phyloP scores from a whole-genome alignment of 2,113 vertebrate species.

The Monarcha castaneiventris region DNA sequence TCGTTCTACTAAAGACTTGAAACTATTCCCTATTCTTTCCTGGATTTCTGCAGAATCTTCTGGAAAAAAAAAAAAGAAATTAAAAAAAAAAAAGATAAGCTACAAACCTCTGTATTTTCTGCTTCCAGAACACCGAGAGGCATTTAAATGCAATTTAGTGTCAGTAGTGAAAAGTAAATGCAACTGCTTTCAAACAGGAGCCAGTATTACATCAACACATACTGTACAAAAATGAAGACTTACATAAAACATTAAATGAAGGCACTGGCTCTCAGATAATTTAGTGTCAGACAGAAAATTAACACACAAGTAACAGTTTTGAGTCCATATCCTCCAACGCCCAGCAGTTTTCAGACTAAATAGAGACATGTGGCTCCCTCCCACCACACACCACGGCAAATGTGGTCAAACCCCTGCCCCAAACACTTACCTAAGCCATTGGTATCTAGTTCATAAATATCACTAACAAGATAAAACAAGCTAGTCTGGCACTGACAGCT shows the following conservation, averaged over 20 bases:
- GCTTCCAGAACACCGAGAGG: not conserved
- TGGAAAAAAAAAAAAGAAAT: slow-evolving; percentile 26
- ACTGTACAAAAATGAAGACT: not conserved
- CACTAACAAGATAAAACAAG: slow-evolving; percentile 85
- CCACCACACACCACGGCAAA: not conserved
- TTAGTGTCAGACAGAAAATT: not conserved
- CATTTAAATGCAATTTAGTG: not conserved
- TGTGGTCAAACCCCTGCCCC: not conserved
- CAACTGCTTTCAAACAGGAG: not conserved
- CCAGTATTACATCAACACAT: not conserved
- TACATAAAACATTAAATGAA: not conserved
- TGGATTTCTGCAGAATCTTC: slow-evolving; percentile 91
- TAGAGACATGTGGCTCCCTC: not conserved
- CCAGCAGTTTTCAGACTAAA: not conserved
- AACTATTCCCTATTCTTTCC: slow-evolving; percentile 87
- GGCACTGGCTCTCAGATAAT: not conserved
- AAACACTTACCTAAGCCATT: slow-evolving; percentile 86
- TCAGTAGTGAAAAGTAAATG: not conserved
- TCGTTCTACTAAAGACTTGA: slow-evolving; percentile 87
- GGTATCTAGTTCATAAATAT: slow-evolving; percentile 89
- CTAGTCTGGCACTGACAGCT: slow-evolving; percentile 91
- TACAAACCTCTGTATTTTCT: not conserved
- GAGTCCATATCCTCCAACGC: not conserved
- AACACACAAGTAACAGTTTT: not conserved
- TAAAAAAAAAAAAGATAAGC: not conserved